Conservation (phyloP, 2,113 vertebrate genomes). For the Poecilia latipinna region DNA sequence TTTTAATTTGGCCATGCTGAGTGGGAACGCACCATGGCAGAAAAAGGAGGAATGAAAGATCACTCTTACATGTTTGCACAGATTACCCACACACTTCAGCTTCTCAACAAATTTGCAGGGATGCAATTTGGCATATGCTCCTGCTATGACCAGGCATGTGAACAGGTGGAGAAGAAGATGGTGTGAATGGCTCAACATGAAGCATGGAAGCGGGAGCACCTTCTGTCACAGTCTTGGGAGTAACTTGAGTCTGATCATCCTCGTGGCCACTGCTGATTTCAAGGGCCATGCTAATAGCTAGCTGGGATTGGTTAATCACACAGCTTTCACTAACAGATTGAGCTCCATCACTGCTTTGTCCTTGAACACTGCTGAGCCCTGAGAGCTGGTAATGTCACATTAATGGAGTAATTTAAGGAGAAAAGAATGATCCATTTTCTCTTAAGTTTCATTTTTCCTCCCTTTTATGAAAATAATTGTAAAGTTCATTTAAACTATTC, state of each 20-base stretch:
- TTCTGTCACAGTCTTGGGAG: constrained; percentile 62
- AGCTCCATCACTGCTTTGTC: constrained; percentile 38
- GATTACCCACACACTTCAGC: constrained; percentile 24
- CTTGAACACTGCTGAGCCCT: constrained; percentile 34
- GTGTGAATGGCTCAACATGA: constrained; percentile 55
- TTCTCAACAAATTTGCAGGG: constrained; percentile 71
- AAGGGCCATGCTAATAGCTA: constrained; percentile 42
- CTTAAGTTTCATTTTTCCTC: constrained; percentile 15
- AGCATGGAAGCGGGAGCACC: constrained; percentile 40
- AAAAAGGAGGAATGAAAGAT: constrained; percentile 21
- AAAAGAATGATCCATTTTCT: constrained; percentile 19
- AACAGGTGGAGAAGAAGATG: constrained; percentile 70
- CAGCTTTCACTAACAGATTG: constrained; percentile 51
- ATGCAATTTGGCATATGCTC: constrained; percentile 76
- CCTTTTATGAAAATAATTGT: constrained; percentile 12
- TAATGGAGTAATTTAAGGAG: constrained; percentile 35
- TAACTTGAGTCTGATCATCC: constrained; percentile 45
- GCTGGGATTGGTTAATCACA: constrained; percentile 49
- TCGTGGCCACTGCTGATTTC: constrained; percentile 32
- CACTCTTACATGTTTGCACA: not conserved
- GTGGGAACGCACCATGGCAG: constrained; percentile 26
- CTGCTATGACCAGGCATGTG: constrained; percentile 56
- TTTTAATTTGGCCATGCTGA: constrained; percentile 60
- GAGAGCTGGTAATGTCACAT: constrained; percentile 21
- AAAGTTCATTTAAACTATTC: constrained; percentile 31